phyloP scores from a whole-genome alignment of 2,113 vertebrate species.

The Macrotis lagotis region DNA sequence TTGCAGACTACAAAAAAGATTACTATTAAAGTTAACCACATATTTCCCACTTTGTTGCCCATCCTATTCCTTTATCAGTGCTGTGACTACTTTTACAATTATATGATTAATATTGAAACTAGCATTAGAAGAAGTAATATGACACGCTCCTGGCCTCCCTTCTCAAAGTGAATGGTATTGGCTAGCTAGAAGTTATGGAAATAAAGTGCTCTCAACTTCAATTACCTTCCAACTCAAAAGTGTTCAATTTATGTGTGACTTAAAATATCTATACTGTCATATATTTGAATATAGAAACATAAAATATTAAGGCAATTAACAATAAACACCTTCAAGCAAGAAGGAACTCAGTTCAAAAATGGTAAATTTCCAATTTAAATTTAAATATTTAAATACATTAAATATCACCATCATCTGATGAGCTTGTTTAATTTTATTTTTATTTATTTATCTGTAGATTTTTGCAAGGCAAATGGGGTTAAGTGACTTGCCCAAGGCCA shows the following conservation, averaged over 20 bases:
- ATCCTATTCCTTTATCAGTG: neutral
- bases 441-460: no score
- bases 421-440: conserved; percentile 22
- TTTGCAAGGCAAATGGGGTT: no score
- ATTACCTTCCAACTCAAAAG: conserved; percentile 36
- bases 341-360: conserved; percentile 32
- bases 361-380: neutral
- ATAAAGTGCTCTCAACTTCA: conserved; percentile 45
- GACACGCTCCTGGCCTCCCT: neutral
- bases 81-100: neutral
- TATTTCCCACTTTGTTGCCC: neutral
- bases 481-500: no score
- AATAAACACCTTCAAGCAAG: conserved; percentile 33
- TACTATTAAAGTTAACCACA: neutral
- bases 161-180: neutral
- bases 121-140: neutral
- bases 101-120: neutral
- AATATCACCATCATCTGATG: neutral
- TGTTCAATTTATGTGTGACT: conserved; percentile 14
- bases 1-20: neutral
- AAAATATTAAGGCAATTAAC: conserved; percentile 44
- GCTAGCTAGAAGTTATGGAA: conserved; percentile 57
- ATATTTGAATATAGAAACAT: conserved; percentile 53
- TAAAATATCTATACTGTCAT: conserved; percentile 48
- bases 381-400: conserved; percentile 7